Evolutionary conservation across 2,797 vertebrate species (phyloP).

Genomic region (Calcarius lapponicus): DNA sequence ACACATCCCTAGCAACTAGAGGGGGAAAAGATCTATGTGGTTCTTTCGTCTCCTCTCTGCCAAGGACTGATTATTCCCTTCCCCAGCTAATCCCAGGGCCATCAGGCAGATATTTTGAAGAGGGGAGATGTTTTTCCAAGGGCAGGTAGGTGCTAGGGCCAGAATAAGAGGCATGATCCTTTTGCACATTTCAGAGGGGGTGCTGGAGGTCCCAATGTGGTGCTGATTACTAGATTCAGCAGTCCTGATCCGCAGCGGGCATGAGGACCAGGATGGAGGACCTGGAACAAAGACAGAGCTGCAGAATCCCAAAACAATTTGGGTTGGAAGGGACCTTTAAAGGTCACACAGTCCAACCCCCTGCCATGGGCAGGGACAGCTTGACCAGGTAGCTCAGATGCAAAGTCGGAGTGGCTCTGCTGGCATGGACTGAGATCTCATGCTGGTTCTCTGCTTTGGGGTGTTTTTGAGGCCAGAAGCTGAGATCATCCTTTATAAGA

Average conservation of each 20-base stretch:
- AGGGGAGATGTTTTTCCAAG: not conserved
- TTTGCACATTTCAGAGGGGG: rapidly evolving
- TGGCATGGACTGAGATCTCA: rapidly evolving
- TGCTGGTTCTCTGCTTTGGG: not conserved
- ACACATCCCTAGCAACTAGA: slow-evolving; percentile 30
- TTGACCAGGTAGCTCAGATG: not conserved
- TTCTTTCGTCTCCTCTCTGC: not conserved
- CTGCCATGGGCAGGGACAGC: too few species aligned
- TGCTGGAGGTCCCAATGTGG: not conserved
- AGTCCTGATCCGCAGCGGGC: not conserved
- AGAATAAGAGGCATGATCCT: not conserved
- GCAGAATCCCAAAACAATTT: not conserved
- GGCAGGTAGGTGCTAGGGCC: not conserved
- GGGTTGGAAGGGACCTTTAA: not conserved
- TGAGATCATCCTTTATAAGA: rapidly evolving
- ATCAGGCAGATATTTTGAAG: not conserved
- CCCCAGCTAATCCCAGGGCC: not conserved
- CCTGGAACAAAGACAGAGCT: rapidly evolving
- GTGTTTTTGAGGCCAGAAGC: not conserved
- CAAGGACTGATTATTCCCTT: slow-evolving; percentile 9
- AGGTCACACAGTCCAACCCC: not conserved
- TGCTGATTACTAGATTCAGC: rapidly evolving
- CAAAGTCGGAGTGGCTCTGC: not conserved
- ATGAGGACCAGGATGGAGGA: not conserved
- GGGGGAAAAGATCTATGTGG: not conserved